phyloP scores from a whole-genome alignment of 2,797 vertebrate genomes.

The Tauraco hartlaubi region DNA sequence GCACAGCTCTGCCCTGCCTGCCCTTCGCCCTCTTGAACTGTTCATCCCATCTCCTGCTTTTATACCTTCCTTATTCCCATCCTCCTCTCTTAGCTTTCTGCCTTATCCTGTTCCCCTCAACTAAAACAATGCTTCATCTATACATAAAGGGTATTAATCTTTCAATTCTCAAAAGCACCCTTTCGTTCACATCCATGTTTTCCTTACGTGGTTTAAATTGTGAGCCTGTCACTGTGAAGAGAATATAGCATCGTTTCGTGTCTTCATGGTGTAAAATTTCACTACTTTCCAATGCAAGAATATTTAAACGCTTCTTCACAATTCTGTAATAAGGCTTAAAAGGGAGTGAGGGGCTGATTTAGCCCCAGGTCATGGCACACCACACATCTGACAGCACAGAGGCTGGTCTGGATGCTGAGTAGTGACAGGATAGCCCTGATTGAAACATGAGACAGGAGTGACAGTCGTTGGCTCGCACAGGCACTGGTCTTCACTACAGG shows the following conservation, averaged over 20 bases:
- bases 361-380: fast-evolving
- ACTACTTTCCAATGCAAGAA: background rate
- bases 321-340: background rate
- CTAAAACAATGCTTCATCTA: background rate
- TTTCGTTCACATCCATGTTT: background rate
- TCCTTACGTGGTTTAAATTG: background rate
- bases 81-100: background rate
- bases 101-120: background rate
- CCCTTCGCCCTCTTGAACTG: background rate
- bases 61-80: background rate
- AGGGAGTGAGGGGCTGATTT: background rate
- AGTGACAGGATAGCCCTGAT: background rate
- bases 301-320: background rate
- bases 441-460: background rate
- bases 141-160: background rate
- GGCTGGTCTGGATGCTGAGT: background rate
- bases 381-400: fast-evolving
- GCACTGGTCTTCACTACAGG: background rate
- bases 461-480: fast-evolving
- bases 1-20: background rate
- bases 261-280: background rate
- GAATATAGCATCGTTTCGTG: background rate
- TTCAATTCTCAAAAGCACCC: background rate
- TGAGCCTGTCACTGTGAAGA: background rate
- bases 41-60: background rate